Percentiles rank a stretch among this genome's conserved stretches.
phyloP scores from a whole-genome alignment of 2,113 vertebrate genomes.

The Alethe castanea region DNA sequence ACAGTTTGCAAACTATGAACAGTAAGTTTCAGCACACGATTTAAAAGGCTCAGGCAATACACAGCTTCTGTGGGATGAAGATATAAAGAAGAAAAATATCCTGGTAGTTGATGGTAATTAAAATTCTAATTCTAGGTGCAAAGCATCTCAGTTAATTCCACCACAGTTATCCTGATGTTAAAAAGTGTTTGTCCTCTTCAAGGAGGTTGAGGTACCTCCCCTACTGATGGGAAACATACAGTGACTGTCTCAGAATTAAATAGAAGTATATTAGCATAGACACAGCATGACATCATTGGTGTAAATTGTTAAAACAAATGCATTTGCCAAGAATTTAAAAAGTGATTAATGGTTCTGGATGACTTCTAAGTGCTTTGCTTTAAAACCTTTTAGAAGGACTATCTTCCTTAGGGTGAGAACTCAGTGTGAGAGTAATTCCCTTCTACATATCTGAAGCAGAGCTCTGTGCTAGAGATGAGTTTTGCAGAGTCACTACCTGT shows the following conservation, averaged over 20 bases:
- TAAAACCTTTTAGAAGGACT: neutral
- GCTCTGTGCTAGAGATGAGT: neutral
- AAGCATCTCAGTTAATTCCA: neutral
- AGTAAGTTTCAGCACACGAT: neutral
- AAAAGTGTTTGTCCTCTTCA: neutral
- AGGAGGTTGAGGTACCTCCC: neutral
- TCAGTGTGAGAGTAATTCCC: neutral
- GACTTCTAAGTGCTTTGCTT: neutral
- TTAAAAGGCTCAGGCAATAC: neutral
- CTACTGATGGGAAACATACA: neutral
- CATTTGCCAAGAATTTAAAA: neutral
- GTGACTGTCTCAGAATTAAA: neutral
- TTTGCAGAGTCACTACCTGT: neutral
- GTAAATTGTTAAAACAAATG: slow-evolving; percentile 26
- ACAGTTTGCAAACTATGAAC: neutral
- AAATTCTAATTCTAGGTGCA: neutral
- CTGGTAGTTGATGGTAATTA: neutral
- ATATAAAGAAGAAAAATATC: neutral
- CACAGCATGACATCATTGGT: neutral
- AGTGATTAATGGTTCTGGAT: neutral
- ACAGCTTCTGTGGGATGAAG: neutral
- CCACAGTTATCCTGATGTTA: neutral
- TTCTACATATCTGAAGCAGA: neutral
- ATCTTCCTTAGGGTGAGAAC: neutral
- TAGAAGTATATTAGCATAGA: neutral